Conservation (phyloP, 2,113 vertebrate species). For the Mirounga angustirostris region DNA sequence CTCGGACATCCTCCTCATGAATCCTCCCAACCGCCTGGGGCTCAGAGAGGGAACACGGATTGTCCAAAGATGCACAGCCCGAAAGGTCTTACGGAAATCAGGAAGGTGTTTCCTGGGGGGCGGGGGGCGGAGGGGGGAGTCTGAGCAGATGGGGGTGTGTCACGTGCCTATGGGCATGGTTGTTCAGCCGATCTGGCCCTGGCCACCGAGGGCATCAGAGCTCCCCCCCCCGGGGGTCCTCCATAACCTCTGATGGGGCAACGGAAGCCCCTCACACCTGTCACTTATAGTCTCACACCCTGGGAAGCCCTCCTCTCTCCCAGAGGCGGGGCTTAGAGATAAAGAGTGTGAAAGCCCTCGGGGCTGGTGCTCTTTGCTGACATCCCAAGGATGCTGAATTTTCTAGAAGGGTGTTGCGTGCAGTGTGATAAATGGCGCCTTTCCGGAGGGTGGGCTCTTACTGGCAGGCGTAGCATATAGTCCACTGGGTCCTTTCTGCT, state of each 20-base stretch:
- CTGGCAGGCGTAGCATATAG: background rate
- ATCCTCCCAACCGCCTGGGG: background rate
- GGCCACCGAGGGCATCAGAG: background rate
- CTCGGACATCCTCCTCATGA: accelerated
- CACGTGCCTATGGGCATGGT: accelerated
- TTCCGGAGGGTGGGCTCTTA: background rate
- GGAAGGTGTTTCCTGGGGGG: background rate
- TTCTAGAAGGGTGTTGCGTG: background rate
- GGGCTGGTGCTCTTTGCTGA: background rate
- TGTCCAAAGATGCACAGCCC: background rate
- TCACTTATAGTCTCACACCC: background rate
- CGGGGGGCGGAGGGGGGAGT: accelerated
- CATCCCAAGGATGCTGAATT: background rate
- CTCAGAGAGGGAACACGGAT: background rate
- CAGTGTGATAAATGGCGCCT: background rate
- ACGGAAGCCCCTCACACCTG: background rate
- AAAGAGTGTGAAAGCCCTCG: background rate
- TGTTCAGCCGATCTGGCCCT: background rate
- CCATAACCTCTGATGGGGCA: background rate
- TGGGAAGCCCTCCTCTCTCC: background rate
- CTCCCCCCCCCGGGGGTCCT: background rate
- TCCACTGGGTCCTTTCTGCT: background rate
- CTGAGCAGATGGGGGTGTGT: background rate
- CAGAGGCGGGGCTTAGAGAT: background rate
- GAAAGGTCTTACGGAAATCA: background rate